Conservation (phyloP, 2,113 vertebrate species). For the Lucifuga dentata region DNA sequence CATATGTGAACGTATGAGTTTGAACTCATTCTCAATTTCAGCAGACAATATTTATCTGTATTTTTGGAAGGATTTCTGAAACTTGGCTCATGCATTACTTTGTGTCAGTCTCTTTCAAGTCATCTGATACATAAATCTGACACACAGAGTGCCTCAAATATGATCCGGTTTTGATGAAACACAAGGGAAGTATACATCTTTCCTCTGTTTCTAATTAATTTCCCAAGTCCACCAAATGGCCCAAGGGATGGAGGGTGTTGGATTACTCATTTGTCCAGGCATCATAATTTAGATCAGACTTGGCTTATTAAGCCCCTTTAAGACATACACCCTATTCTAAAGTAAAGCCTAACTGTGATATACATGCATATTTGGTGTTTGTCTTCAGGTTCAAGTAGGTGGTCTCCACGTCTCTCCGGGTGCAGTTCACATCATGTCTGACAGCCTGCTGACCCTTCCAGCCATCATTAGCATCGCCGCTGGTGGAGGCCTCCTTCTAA, state of each 20-base stretch:
- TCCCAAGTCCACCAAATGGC: not conserved
- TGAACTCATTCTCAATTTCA: constrained; percentile 30
- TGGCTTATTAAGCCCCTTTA: too few relatives aligned
- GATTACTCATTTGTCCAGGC: too few relatives aligned
- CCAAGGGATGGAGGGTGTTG: too few relatives aligned
- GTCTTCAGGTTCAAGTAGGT: constrained; percentile 91
- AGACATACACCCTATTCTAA: too few relatives aligned
- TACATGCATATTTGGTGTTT: not conserved
- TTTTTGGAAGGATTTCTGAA: constrained; percentile 7
- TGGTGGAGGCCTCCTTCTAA: constrained; percentile 93
- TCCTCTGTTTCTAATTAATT: not conserved
- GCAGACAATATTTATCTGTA: constrained; percentile 17
- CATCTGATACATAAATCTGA: not conserved
- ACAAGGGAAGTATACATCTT: not conserved
- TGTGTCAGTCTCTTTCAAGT: not conserved
- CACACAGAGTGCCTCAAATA: not conserved
- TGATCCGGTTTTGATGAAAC: not conserved
- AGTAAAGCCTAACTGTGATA: too few relatives aligned
- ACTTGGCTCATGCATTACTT: not conserved
- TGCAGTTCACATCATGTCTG: constrained; percentile 90
- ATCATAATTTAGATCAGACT: too few relatives aligned
- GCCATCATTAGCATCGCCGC: constrained; percentile 97
- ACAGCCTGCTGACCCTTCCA: constrained; percentile 95
- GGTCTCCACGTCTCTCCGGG: constrained; percentile 94
- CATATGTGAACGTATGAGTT: constrained; percentile 25